Evolutionary conservation across 2,797 vertebrate species (phyloP).

Genomic region (Poliocrania exsul): DNA sequence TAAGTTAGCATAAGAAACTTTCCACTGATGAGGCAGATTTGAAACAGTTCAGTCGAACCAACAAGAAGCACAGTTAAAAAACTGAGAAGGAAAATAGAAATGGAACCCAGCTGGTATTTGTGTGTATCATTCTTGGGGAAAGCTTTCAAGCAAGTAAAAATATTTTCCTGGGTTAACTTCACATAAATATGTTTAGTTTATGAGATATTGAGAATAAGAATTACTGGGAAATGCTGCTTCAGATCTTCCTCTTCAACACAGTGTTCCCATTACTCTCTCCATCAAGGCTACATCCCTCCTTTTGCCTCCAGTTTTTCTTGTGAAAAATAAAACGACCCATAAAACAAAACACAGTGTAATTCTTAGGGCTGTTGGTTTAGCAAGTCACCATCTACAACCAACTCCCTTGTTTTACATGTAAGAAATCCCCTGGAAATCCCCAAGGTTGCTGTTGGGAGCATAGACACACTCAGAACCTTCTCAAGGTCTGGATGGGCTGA

Average conservation of each 20-base stretch:
- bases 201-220: background rate
- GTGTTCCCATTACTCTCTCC: background rate
- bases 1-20: background rate
- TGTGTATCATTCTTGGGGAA: background rate
- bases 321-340: accelerated
- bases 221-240: background rate
- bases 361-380: background rate
- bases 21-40: background rate
- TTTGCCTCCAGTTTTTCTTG: background rate
- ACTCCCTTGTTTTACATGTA: background rate
- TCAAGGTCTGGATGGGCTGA: background rate
- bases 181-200: background rate
- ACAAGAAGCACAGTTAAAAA: background rate
- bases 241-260: background rate
- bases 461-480: background rate
- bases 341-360: background rate
- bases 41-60: background rate
- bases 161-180: background rate
- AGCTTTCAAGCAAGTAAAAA: background rate
- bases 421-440: background rate
- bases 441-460: background rate
- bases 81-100: background rate
- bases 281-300: background rate
- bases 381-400: background rate
- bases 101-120: accelerated